Conservation (phyloP, 2,797 vertebrate genomes). For the Myripristis murdjan region DNA sequence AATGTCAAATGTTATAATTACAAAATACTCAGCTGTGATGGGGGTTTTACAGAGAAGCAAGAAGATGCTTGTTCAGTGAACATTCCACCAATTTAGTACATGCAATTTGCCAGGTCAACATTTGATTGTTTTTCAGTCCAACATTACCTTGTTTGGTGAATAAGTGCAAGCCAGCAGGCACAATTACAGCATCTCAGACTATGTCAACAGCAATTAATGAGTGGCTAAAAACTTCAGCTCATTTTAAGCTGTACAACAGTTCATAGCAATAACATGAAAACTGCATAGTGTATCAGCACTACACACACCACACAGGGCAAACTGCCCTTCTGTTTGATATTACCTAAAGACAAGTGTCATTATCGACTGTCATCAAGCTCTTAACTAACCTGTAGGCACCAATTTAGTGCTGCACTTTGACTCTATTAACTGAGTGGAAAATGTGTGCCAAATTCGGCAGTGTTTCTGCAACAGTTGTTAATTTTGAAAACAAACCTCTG, state of each 20-base stretch:
- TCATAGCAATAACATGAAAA: not conserved
- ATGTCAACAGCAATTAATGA: not conserved
- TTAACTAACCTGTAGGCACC: too few species aligned
- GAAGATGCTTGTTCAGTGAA: conserved; percentile 28
- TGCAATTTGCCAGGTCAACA: conserved; percentile 5
- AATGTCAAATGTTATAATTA: conserved; percentile 20
- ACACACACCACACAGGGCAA: not conserved
- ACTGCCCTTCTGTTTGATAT: not conserved
- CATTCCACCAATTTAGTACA: conserved; percentile 6
- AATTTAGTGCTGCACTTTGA: not conserved
- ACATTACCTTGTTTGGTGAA: not conserved
- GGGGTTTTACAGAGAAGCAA: not conserved
- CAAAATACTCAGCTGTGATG: not conserved
- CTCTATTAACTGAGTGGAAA: not conserved
- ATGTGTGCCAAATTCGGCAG: not conserved
- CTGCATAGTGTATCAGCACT: conserved; percentile 5
- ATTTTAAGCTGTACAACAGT: too few species aligned
- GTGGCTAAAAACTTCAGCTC: too few species aligned
- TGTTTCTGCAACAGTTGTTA: too few species aligned
- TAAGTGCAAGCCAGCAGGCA: not conserved
- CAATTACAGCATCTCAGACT: not conserved
- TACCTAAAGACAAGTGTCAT: too few species aligned
- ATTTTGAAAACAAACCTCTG: too few species aligned
- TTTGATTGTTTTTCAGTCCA: conserved; percentile 19
- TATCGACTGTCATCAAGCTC: too few species aligned